Evolutionary conservation across 2,113 vertebrate species (phyloP).

Genomic region (Protobothrops flavoviridis): DNA sequence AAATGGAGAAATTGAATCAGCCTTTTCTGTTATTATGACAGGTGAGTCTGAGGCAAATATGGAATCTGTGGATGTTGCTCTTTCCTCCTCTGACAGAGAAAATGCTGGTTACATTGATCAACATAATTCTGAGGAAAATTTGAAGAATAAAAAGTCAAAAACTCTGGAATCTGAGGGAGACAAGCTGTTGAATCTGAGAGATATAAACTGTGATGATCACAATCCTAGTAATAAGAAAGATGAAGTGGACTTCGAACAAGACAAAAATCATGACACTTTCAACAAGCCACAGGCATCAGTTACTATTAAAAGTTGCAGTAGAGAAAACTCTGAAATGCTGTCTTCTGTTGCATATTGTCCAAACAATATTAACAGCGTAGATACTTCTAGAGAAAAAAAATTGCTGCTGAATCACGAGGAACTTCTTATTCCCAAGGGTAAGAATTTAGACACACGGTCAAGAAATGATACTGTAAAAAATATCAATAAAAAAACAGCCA

Average conservation of each 20-base stretch:
- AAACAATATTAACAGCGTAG: conserved; percentile 30
- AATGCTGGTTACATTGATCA: not conserved
- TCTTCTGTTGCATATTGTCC: conserved; percentile 19
- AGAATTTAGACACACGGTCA: conserved; percentile 42
- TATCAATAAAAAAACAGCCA: conserved; percentile 8
- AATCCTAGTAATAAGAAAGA: conserved; percentile 44
- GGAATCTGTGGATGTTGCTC: not conserved
- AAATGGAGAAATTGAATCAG: conserved; percentile 7
- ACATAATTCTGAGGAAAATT: not conserved
- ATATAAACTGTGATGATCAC: not conserved
- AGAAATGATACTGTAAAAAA: conserved; percentile 43
- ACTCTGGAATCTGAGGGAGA: conserved; percentile 18
- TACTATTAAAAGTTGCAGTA: not conserved
- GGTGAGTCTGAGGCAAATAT: not conserved
- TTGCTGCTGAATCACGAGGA: conserved; percentile 24
- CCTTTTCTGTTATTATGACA: not conserved
- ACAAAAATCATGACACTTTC: not conserved
- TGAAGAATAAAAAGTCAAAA: not conserved
- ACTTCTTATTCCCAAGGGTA: not conserved
- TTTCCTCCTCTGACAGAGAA: not conserved
- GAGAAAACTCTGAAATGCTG: conserved; percentile 24
- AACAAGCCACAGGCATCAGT: not conserved
- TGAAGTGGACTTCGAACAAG: conserved; percentile 3
- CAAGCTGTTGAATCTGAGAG: conserved; percentile 20
- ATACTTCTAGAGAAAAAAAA: conserved; percentile 15